Base-by-base conservation (phyloP, 2,113 vertebrate genomes). In the Cinclus cinclus region DNA sequence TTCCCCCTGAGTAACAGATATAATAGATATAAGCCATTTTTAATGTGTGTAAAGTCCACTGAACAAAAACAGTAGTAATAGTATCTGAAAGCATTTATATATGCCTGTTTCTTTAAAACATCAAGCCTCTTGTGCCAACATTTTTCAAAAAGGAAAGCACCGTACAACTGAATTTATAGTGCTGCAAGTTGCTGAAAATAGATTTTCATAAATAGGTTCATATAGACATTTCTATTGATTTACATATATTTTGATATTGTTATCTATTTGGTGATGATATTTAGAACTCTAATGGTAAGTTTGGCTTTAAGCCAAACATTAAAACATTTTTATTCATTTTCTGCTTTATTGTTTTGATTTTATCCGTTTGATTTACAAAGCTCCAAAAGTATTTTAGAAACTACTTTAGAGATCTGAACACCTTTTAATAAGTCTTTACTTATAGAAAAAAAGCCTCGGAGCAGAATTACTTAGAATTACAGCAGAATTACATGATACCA, bases 211-310 rank as follows among this genome's bases (percentile, higher is more conserved):
- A 85, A 86, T 69, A 88, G 37, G 64, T 74, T 93, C 91, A 94
- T 81, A 74, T 58, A 74, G 80, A 60, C 35, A 91, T 96, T 95
- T 96, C 41, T 62, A 96, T 49, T 1, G 46, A 97, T 96, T 95
- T 58, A 83, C 64, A 89, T 23, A 84, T n/a, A 7, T 59, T 82
- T 86, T 97, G 95, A 73, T 73, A 89, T 88, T 94, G 31, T 93
- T 97, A 93, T 78, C 77, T 95, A 87, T 82, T 89, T 96, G 96
- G 70, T 84, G 47, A 46, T 60, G 52, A 94, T 97, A 97, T 96
- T 97, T 97, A 97, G 80, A 96, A 92, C 65, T 94, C 95, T 96
- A 98, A 97, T 98, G 94, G 91, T 78, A 76, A 93, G 85, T 97
- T 77, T 96, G 97, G 93, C 67, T 91, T 58, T 56, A 71, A 84